These are phyloP conservation scores for Tachina grossa DNA, from an alignment of 2,888 invertebrate genomes.

Conservation along the genomic window DNA sequence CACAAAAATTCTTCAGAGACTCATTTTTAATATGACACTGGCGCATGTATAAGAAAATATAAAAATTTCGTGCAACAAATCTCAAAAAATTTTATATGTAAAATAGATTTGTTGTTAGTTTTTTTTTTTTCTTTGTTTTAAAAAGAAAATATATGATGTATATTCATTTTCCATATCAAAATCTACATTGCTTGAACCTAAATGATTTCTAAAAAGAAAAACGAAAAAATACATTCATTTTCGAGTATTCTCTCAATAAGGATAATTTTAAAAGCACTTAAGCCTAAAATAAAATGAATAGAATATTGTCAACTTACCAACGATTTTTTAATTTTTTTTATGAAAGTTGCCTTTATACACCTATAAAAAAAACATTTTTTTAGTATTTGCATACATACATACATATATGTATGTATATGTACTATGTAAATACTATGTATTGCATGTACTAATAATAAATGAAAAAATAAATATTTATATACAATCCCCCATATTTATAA, in stretches of 20 bases:
- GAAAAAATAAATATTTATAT: slow-evolving; percentile 3
- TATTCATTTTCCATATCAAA: slow-evolving; percentile 67
- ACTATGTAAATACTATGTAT: slow-evolving; percentile 33
- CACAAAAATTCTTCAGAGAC: no score
- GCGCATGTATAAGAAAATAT: no score
- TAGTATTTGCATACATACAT: slow-evolving; percentile 15
- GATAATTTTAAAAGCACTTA: slow-evolving; percentile 19
- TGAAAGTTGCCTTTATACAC: slow-evolving; percentile 29
- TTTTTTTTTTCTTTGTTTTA: slow-evolving; percentile 31
- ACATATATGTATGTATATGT: slow-evolving; percentile 32
- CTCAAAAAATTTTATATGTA: no score
- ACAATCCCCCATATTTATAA: no score
- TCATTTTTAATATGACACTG: no score
- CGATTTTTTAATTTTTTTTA: slow-evolving; percentile 49
- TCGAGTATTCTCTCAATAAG: not conserved
- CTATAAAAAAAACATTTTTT: slow-evolving; percentile 10
- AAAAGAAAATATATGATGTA: slow-evolving; percentile 5
- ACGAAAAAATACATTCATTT: not conserved
- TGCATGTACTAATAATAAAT: slow-evolving; percentile 25
- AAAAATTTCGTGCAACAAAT: no score
- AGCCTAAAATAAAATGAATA: slow-evolving; percentile 32
- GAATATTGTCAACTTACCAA: slow-evolving; percentile 60
- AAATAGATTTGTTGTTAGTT: not conserved
- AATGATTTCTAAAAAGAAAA: slow-evolving; percentile 10
- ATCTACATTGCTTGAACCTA: slow-evolving; percentile 23